A percentile compares a stretch with the other conserved stretches of the same genome.
These are phyloP conservation scores for Malachius bipustulatus DNA, from an alignment of 2,888 invertebrate species.

Conservation along the genomic window DNA sequence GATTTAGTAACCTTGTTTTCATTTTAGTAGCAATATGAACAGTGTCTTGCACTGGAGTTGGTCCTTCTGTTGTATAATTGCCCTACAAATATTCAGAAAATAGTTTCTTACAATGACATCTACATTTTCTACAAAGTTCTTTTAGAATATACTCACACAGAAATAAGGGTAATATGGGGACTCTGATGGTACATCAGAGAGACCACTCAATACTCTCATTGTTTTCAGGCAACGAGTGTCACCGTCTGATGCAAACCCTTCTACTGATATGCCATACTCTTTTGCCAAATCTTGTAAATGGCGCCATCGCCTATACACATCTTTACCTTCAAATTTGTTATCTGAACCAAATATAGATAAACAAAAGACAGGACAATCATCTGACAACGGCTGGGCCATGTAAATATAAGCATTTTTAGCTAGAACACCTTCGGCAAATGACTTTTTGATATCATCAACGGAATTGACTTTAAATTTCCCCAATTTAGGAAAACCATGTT, in stretches of 20 bases:
- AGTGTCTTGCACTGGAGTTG: slow-evolving; percentile 11
- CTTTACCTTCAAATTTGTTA: background rate
- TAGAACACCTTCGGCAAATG: background rate
- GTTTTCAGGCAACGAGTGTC: background rate
- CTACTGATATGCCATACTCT: background rate
- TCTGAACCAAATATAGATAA: background rate
- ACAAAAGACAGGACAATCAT: background rate
- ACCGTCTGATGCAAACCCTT: background rate
- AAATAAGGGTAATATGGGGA: too few relatives aligned
- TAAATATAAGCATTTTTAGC: background rate
- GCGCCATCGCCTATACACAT: background rate
- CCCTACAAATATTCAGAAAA: too few relatives aligned
- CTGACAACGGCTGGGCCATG: background rate
- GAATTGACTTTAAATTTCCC: background rate
- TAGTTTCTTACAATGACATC: too few relatives aligned
- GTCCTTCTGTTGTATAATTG: slow-evolving; percentile 4
- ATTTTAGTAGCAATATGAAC: slow-evolving; percentile 16
- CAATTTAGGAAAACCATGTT: background rate
- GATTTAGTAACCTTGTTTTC: slow-evolving; percentile 12
- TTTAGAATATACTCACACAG: too few relatives aligned
- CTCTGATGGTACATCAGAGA: too few relatives aligned
- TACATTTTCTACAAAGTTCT: too few relatives aligned
- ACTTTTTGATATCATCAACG: background rate
- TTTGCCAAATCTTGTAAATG: background rate
- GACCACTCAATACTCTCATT: background rate